These are phyloP conservation scores for Leptinotarsa tumamoca DNA, from an alignment of 2,888 invertebrate species.

Conservation along the genomic window DNA sequence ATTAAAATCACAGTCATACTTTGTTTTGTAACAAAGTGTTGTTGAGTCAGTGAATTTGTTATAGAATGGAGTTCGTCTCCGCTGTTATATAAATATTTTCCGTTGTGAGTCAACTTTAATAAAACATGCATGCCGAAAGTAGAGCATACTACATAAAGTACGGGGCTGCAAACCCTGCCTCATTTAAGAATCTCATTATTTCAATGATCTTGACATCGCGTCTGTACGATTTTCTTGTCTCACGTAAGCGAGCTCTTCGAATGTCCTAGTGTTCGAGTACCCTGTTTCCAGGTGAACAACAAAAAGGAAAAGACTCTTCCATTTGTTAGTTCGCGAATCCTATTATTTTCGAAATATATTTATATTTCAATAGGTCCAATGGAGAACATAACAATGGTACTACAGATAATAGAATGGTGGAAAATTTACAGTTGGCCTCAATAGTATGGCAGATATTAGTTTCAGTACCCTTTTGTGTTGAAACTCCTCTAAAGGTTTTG, in stretches of 20 bases:
- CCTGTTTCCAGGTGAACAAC: not conserved
- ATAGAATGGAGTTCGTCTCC: not conserved
- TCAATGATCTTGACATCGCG: not conserved
- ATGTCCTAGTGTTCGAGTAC: not conserved
- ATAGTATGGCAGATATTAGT: no score
- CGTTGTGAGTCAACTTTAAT: not conserved
- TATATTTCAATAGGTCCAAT: no score
- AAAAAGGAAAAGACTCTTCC: not conserved
- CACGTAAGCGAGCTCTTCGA: not conserved
- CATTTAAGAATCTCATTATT: conserved; percentile 7
- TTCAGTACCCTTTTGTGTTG: no score
- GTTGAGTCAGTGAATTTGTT: no score
- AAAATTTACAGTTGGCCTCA: no score
- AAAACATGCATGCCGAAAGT: not conserved
- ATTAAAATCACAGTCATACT: no score
- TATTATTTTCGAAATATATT: no score
- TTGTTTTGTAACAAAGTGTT: no score
- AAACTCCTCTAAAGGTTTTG: no score
- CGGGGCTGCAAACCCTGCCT: not conserved
- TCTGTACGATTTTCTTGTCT: not conserved
- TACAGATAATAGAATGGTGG: no score
- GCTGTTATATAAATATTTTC: not conserved
- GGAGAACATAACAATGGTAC: no score
- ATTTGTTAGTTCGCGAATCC: no score
- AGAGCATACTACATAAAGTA: not conserved